A percentile compares a stretch with the other conserved stretches of the same genome.
Conservation (phyloP, 2,113 vertebrate genomes). For the Gulo gulo region DNA sequence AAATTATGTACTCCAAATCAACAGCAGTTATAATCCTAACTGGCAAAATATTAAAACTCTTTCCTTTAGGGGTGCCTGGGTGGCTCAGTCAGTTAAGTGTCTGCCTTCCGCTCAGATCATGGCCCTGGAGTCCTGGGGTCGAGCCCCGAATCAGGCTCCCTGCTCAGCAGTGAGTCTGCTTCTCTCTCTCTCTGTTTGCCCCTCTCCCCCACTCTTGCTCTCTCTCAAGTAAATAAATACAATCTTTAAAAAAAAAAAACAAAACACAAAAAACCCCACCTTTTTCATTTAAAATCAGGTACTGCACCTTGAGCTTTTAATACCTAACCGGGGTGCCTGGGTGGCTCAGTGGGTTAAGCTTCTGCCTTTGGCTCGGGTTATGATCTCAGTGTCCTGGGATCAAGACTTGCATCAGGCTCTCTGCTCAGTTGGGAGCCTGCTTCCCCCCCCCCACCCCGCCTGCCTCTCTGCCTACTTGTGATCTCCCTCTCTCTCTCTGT, state of each 20-base stretch:
- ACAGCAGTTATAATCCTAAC: background rate
- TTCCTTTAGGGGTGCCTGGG: background rate
- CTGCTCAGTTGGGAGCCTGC: no score
- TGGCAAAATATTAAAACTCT: slow-evolving; percentile 30
- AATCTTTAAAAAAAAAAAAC: background rate
- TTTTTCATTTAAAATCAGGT: slow-evolving; percentile 24
- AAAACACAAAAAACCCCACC: background rate
- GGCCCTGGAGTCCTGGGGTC: no score
- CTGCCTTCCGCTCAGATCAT: background rate
- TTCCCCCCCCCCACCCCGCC: no score
- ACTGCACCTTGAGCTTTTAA: slow-evolving; percentile 3
- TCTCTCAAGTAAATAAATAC: background rate
- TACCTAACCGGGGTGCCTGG: background rate
- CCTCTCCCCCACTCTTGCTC: background rate
- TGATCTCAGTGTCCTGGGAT: no score
- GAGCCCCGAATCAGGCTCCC: background rate
- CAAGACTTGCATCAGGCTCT: no score
- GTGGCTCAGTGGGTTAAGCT: no score
- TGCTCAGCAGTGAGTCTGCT: background rate
- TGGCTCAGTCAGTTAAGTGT: background rate
- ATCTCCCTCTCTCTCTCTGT: no score
- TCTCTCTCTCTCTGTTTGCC: background rate
- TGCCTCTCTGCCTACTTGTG: no score
- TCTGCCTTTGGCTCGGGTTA: no score
- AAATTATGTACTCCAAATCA: background rate